Base-by-base conservation (phyloP, 2,888 invertebrate genomes). In the Listrodromus nycthemerus region DNA sequence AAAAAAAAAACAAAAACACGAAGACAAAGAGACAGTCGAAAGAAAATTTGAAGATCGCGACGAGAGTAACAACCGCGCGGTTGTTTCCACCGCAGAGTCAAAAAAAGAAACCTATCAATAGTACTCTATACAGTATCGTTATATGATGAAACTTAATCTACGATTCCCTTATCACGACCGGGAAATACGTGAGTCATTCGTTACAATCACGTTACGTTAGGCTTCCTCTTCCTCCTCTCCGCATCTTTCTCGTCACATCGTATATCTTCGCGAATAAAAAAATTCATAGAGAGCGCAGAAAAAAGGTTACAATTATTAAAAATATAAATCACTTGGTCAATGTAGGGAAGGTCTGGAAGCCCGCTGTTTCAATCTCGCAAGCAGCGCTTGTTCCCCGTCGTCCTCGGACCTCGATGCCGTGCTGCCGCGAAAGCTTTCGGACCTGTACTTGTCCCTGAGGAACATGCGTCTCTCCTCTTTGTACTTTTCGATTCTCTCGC, bases 391-490 rank as follows among this genome's bases (percentile, higher is more conserved):
- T 83, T 93, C 93, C 7, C 90, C 90, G 75, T 92, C 93, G 80
- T 92, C 92, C 74, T 93, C 93, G 61, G 89, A 75, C 76, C 90
- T 92, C 61, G 92, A 89, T 13, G 90, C 86, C 21, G 89, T 88
- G 13, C 19, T 52, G 2, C 96, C 96, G 69, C 96, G 95, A 82
- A 98, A 96, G 10, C 97, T 96, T 87, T 97, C 97, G 0, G 97
- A 96, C 85, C 97, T 96, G 92, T 97, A 98, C 92, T 97, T 98
- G 91, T 98, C 97, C 65, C 97, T 95, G 16, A 98, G 93, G 89
- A 97, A 97, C 87, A 96, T 96, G 71, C 98, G 94, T n/a, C 98
- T 94, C 91, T 98, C 98, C 91, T 98, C 97, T 94, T 98, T 98
- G 92, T 98, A 98, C 92, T 97, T 96, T 93, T 98, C 98, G 86